Percentiles rank a stretch among this genome's conserved stretches.
phyloP scores from a whole-genome alignment of 2,888 invertebrate genomes.

The Drosophila algonquin region DNA sequence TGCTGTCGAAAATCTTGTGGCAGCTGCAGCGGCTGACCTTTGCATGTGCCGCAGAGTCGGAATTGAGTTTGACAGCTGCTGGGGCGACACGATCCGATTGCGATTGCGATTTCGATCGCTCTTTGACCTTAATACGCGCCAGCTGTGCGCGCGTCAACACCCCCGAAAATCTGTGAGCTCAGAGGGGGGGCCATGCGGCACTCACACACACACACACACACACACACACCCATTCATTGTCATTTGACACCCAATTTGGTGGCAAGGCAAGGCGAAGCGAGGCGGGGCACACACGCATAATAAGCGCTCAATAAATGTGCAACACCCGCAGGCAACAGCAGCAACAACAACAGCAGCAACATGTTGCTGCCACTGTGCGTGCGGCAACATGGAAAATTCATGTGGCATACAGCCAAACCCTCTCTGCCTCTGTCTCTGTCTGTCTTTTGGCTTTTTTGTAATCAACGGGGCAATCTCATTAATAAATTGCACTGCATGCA shows the following conservation, averaged over 20 bases:
- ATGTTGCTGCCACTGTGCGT: constrained; percentile 47
- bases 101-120: constrained; percentile 64
- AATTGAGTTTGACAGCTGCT: constrained; percentile 80
- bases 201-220: background rate
- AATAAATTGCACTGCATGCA: constrained; percentile 83
- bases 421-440: constrained; percentile 30
- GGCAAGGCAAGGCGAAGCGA: constrained; percentile 6
- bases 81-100: constrained; percentile 77
- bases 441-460: constrained; percentile 54
- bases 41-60: constrained; percentile 63
- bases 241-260: constrained; percentile 83
- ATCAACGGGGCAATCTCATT: constrained; percentile 82
- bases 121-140: constrained; percentile 80
- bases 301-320: constrained; percentile 82
- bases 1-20: constrained; percentile 48
- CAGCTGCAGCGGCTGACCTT: constrained; percentile 65
- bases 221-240: constrained; percentile 56
- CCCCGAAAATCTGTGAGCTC: constrained; percentile 2
- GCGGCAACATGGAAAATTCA: constrained; percentile 47
- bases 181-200: no score
- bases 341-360: constrained; percentile 53
- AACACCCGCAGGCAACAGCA: constrained; percentile 79
- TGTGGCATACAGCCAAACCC: constrained; percentile 46
- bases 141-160: constrained; percentile 68
- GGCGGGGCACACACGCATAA: constrained; percentile 66